Conservation (phyloP, 2,888 invertebrate genomes). For the Pediacus dermestoides region DNA sequence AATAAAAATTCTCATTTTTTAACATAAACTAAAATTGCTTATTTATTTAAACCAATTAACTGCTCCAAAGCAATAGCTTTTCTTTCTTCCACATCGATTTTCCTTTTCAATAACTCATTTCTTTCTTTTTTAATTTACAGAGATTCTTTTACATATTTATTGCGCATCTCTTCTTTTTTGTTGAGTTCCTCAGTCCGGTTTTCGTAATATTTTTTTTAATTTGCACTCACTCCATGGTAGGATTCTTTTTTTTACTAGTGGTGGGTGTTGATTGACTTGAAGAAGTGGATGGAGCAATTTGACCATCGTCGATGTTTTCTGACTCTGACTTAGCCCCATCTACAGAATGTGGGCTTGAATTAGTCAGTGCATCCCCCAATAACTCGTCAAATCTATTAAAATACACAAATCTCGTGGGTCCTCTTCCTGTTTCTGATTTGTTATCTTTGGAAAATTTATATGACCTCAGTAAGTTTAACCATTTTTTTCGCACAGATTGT, state of each 20-base stretch:
- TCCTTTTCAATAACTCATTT: neutral
- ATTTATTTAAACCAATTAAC: neutral
- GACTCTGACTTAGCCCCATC: conserved; percentile 12
- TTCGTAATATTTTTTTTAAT: conserved; percentile 7
- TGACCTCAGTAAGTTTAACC: conserved; percentile 7
- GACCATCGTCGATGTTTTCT: too few relatives aligned
- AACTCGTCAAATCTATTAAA: conserved; percentile 13
- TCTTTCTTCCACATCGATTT: neutral
- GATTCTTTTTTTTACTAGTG: conserved; percentile 4
- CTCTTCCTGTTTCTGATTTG: conserved; percentile 15
- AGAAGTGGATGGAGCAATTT: neutral
- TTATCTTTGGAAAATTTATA: conserved; percentile 14
- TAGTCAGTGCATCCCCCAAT: conserved; percentile 14
- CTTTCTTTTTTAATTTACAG: neutral
- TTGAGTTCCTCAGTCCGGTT: neutral
- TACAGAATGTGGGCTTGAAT: conserved; percentile 17
- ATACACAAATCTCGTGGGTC: conserved; percentile 14
- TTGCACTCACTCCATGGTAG: neutral
- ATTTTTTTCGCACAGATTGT: conserved; percentile 7
- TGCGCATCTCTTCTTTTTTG: neutral
- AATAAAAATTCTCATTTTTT: too few relatives aligned
- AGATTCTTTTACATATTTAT: neutral
- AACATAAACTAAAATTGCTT: too few relatives aligned
- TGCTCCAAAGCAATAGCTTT: neutral
- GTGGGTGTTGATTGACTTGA: neutral